Base-by-base conservation (phyloP, 2,888 invertebrate species). In the Acanthacorydalis orientalis region DNA sequence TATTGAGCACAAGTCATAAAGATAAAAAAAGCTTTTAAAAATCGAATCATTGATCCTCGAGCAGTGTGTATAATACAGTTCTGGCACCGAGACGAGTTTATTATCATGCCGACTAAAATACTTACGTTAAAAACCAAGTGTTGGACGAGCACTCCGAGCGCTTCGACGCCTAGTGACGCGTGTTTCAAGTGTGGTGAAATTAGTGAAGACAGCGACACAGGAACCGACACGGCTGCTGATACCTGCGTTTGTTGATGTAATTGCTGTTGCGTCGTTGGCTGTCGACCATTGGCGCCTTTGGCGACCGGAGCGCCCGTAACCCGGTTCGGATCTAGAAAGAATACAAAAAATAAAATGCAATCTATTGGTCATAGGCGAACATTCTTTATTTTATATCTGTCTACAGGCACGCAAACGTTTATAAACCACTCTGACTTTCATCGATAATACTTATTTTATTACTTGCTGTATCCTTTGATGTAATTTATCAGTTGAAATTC, bases 101-200 rank as follows among this genome's bases (percentile, higher is more conserved):
- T 23, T 23, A 23, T 2, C 23, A 23, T 41, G 41, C 31, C 2
- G 23, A 23, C 6, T 23, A 6, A 23, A 23, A 44, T 54, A 73
- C 78, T 76, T 65, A 82, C 82, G 64, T 79, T 75, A 63, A 77
- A 77, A 57, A 84, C 83, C 61, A 91, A 75, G 68, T 90, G 87
- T 64, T 89, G 84, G 55, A 91, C 78, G 53, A 90, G 75, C 53
- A 86, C 78, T 51, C 86, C 83, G 57, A 92, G 74, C 39, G 88
- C 91, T 65, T 90, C 84, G 47, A 87, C 77, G 49, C 84, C 81
- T 56, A 78, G 77, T 43, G 80, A 72, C 43, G 72, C 64, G 51
- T 68, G 64, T 9, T 14, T 37, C 12, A 23, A 23, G 23, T 23
- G 23, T 23, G 23, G 23, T 23, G 23, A 23, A 23, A 23, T 23